These are phyloP conservation scores for Salmo trutta DNA, from an alignment of 2,797 vertebrate genomes.

Conservation along the genomic window DNA sequence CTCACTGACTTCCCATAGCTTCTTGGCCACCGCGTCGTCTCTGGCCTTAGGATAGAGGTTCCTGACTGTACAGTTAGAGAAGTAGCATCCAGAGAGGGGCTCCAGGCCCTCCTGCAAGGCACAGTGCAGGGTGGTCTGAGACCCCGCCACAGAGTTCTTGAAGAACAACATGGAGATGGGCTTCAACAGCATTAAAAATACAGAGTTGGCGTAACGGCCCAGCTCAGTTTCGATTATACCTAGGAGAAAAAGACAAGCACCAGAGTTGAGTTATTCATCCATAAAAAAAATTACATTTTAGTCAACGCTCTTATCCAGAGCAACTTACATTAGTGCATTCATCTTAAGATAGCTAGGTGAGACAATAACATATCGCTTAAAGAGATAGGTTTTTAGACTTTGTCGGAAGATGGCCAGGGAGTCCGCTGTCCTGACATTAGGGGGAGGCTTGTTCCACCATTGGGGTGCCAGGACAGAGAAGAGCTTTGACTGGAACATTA, in stretches of 20 bases:
- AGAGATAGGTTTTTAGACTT: no score
- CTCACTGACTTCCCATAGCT: slow-evolving; percentile 77
- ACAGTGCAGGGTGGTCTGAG: slow-evolving; percentile 71
- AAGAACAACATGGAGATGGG: slow-evolving; percentile 55
- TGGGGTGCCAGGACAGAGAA: no score
- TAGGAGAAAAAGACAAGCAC: slow-evolving; percentile 30
- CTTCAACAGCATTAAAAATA: not conserved
- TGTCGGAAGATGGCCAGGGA: no score
- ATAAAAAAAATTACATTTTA: not conserved
- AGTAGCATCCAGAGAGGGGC: slow-evolving; percentile 65
- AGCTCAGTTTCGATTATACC: slow-evolving; percentile 59
- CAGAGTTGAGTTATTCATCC: not conserved
- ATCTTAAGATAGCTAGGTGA: no score
- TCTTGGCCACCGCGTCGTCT: slow-evolving; percentile 68
- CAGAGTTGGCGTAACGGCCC: slow-evolving; percentile 15
- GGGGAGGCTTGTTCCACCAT: no score
- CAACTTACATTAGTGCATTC: no score
- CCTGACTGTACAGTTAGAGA: slow-evolving; percentile 67
- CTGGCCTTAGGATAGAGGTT: slow-evolving; percentile 56
- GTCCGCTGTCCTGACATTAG: no score
- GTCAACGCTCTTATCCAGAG: no score
- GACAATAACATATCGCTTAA: no score
- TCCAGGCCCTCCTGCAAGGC: slow-evolving; percentile 68
- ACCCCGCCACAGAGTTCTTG: slow-evolving; percentile 60
- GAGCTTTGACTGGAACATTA: not conserved